Evolutionary conservation across 2,888 invertebrate species (phyloP).

Genomic region (Syrphus vitripennis): DNA sequence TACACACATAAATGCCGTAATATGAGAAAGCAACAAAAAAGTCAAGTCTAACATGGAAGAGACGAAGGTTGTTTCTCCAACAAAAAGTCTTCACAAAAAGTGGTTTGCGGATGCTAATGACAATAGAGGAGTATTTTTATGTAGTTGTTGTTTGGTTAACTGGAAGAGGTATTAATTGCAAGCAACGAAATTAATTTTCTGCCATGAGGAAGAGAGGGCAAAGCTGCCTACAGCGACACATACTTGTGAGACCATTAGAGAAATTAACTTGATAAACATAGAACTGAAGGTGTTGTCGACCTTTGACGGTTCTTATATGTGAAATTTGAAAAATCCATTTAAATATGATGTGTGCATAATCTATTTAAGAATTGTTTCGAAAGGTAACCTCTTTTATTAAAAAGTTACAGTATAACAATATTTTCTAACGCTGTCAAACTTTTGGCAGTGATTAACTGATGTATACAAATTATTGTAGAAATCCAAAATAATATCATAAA

Average conservation of each 20-base stretch:
- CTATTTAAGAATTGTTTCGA: not conserved
- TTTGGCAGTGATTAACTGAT: too few species aligned
- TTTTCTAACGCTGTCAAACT: too few species aligned
- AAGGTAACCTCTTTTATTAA: too few species aligned
- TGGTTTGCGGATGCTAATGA: conserved; percentile 30
- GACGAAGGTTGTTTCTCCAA: not conserved
- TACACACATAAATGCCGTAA: conserved; percentile 46
- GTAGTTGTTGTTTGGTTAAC: conserved; percentile 42
- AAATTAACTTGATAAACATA: not conserved
- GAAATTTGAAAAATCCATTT: not conserved
- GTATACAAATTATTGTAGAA: too few species aligned
- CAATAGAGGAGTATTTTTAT: conserved; percentile 19
- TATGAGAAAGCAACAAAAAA: conserved; percentile 14
- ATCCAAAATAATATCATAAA: too few species aligned
- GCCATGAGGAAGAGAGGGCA: conserved; percentile 1
- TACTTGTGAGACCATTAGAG: conserved; percentile 13
- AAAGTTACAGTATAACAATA: too few species aligned
- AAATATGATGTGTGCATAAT: not conserved
- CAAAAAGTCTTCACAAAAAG: conserved; percentile 2
- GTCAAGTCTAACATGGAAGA: not conserved
- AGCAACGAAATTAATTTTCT: conserved; percentile 53
- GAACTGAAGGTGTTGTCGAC: not conserved
- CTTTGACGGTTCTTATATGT: not conserved
- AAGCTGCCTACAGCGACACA: not conserved
- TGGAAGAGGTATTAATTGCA: conserved; percentile 65